Evolutionary conservation across 2,888 invertebrate species (phyloP), one percentile per base, ranked within the genome.

Genomic region (Diplazon laetatorius): DNA sequence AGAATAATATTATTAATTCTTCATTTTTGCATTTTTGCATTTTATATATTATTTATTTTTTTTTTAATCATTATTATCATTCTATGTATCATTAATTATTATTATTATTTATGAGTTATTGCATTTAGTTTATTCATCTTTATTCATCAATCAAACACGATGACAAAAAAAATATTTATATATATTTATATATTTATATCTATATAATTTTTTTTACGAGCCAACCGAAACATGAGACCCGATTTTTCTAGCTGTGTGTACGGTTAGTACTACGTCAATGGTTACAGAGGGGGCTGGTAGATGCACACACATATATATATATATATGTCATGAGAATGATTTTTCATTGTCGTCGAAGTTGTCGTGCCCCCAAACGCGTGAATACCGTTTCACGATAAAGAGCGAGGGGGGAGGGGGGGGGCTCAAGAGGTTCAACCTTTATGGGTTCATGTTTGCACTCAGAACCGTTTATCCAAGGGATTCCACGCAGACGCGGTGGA

Each of bases 181-280:
- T 18, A 39, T 39, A n/a, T n/a, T n/a, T n/a, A n/a, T n/a, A n/a
- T n/a, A n/a, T n/a, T n/a, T n/a, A n/a, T n/a, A n/a, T 5, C 8
- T 25, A n/a, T 4, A 30, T 14, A 52, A 30, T 16, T 55, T 8
- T 35, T 55, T 55, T 55, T 55, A 3, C 9, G 16, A 30, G 30
- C 16, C 55, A 8, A 55, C 30, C 30, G 16, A 14, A 30, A 12
- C 5, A 57, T 16, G 46, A 63, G 37, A 42, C 30, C n/a, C n/a
- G n/a, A n/a, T n/a, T n/a, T n/a, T 42, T 1, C 42, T 48, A 30
- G 30, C 46, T 55, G 80, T 78, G 86, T 83, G 84, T 86, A 77
- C 87, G 87, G 89, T 90, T 89, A 89, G 88, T 88, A n/a, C n/a
- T n/a, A 84, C 88, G 85, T 86, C 86, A 86, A n/a, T 69, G 71